Evolutionary conservation across 2,797 vertebrate genomes (phyloP).

Genomic region (Toxotes lorentzi): DNA sequence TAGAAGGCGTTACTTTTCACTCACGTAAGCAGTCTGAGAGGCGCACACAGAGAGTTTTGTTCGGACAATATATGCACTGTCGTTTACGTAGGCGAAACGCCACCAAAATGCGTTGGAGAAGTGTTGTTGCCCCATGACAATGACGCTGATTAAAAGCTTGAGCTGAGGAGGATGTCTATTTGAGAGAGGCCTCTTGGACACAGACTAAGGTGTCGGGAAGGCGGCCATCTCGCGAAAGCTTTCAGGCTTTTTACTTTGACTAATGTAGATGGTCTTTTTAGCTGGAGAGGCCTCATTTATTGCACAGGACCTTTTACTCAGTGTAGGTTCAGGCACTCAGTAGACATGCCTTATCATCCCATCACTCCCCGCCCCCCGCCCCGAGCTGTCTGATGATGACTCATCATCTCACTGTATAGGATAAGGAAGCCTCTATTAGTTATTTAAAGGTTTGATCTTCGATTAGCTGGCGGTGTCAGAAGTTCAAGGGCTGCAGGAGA

Average conservation of each 20-base stretch:
- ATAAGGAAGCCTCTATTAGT: constrained; percentile 69
- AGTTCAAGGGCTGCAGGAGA: constrained; percentile 83
- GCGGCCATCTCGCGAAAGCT: constrained; percentile 57
- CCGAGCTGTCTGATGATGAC: constrained; percentile 68
- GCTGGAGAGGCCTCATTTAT: constrained; percentile 75
- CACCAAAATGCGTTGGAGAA: constrained; percentile 42
- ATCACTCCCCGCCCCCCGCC: constrained; percentile 1
- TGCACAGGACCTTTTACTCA: constrained; percentile 78
- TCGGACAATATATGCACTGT: constrained; percentile 69
- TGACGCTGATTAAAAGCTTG: constrained; percentile 43
- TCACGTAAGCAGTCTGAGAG: constrained; percentile 40
- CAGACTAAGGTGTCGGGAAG: constrained; percentile 19
- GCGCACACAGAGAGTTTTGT: constrained; percentile 43
- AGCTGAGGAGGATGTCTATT: constrained; percentile 60
- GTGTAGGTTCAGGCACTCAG: constrained; percentile 75
- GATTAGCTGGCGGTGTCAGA: constrained; percentile 72
- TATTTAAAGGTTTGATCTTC: constrained; percentile 74
- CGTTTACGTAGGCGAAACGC: constrained; percentile 49
- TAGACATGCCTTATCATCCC: constrained; percentile 82
- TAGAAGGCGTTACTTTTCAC: constrained; percentile 55
- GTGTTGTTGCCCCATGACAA: constrained; percentile 36
- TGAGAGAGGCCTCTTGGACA: constrained; percentile 43
- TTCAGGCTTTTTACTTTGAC: constrained; percentile 50
- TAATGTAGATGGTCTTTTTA: constrained; percentile 69
- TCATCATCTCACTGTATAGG: constrained; percentile 74